phyloP scores from a whole-genome alignment of 2,888 invertebrate species.

The Pegoplata infirma region DNA sequence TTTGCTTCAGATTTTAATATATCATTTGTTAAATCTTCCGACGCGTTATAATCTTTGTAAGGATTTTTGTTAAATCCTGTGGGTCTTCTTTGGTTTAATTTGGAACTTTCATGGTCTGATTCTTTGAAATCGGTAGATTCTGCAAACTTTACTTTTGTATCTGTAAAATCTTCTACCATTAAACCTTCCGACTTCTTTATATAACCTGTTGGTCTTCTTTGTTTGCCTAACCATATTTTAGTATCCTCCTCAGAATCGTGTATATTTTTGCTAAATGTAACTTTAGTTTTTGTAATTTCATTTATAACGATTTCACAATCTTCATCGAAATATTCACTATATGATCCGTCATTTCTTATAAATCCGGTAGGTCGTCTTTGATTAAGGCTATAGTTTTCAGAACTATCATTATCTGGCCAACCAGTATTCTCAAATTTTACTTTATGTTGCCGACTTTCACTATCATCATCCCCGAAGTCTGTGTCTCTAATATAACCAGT shows the following conservation, averaged over 20 bases:
- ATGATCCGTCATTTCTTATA: not conserved
- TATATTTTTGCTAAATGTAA: not conserved
- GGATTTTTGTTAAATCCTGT: slow-evolving; percentile 4
- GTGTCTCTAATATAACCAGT: slow-evolving; percentile 15
- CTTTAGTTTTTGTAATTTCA: not conserved
- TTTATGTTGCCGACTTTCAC: not conserved
- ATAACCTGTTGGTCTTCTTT: not conserved
- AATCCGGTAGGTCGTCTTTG: not conserved
- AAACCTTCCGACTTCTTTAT: not conserved
- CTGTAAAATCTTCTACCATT: not conserved
- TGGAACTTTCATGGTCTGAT: slow-evolving; percentile 14
- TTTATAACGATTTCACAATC: not conserved
- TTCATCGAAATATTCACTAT: not conserved
- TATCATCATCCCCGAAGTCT: not conserved
- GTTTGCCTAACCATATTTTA: not conserved
- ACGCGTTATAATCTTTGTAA: no score
- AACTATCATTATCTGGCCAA: not conserved
- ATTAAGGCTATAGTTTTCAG: not conserved
- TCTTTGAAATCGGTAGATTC: not conserved
- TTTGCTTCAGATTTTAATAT: not conserved
- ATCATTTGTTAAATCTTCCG: not conserved
- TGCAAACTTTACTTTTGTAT: not conserved
- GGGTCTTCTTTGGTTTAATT: slow-evolving; percentile 38
- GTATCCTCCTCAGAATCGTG: not conserved
- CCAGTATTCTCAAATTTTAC: not conserved